Conservation (phyloP, 2,888 invertebrate species). For the Chirona hameri region DNA sequence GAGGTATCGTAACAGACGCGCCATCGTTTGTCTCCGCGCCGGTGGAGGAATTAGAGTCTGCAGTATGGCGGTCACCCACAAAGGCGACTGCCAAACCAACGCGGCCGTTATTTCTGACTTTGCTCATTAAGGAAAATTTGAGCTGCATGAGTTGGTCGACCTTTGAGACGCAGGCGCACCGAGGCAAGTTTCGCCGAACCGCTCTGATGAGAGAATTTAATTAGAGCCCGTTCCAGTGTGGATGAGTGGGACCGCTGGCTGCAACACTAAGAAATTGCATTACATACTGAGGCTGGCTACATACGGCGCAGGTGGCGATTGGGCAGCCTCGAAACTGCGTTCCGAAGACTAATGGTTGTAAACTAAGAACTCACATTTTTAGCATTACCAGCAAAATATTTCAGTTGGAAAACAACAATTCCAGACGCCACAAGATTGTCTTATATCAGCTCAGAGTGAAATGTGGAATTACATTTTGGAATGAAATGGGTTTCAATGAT, state of each 20-base stretch:
- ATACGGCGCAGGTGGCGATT: too few species aligned
- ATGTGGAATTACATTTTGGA: too few species aligned
- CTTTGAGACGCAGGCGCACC: neutral
- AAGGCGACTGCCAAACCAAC: neutral
- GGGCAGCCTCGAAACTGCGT: too few species aligned
- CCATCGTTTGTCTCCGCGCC: neutral
- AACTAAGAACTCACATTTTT: too few species aligned
- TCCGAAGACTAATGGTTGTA: too few species aligned
- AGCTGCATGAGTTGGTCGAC: neutral
- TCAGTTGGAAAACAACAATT: too few species aligned
- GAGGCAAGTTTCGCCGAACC: neutral
- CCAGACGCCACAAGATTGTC: too few species aligned
- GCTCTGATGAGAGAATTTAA: slow-evolving; percentile 12
- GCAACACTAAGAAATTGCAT: neutral
- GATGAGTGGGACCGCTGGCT: neutral
- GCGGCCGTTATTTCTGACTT: slow-evolving; percentile 13
- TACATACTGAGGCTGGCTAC: too few species aligned
- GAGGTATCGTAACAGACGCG: neutral
- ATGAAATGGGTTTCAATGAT: too few species aligned
- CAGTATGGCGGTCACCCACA: neutral
- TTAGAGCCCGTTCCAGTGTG: neutral
- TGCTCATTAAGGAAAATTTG: slow-evolving; percentile 23
- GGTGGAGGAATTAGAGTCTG: neutral
- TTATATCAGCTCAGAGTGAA: too few species aligned
- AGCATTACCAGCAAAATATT: too few species aligned